These are phyloP conservation scores for Ctenomys sociabilis DNA, from an alignment of 2,113 vertebrate species.

Conservation along the genomic window DNA sequence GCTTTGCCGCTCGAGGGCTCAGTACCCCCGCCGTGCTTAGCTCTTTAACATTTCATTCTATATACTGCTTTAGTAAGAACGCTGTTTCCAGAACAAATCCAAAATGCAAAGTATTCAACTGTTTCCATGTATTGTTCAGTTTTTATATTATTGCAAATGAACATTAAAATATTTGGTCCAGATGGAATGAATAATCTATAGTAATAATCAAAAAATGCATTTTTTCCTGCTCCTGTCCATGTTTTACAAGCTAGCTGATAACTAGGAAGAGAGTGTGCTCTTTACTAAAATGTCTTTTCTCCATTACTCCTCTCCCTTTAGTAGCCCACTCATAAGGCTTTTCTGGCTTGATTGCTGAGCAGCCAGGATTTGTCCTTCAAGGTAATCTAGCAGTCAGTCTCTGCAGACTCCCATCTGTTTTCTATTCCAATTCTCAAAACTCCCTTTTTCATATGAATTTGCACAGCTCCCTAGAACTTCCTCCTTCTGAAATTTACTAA, in stretches of 20 bases:
- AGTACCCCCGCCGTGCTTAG: background rate
- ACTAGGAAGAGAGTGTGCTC: background rate
- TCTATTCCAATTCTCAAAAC: conserved; percentile 50
- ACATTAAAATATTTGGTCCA: background rate
- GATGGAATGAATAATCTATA: background rate
- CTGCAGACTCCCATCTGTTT: conserved; percentile 70
- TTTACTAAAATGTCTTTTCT: background rate
- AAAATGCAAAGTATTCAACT: background rate
- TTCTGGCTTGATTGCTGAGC: conserved; percentile 42
- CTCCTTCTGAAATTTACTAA: conserved; percentile 33
- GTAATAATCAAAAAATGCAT: too few species aligned
- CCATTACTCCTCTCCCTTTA: background rate
- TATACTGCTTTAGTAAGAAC: background rate
- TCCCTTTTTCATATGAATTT: conserved; percentile 39
- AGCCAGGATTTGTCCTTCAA: conserved; percentile 70
- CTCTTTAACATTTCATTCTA: background rate
- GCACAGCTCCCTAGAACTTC: background rate
- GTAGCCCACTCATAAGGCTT: conserved; percentile 24
- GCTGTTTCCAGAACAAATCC: background rate
- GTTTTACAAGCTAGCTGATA: background rate
- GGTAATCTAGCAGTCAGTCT: conserved; percentile 31
- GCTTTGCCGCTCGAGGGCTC: background rate
- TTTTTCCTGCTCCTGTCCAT: background rate
- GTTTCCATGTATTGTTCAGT: background rate
- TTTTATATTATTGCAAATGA: conserved; percentile 17